Evolutionary conservation across 2,888 invertebrate species (phyloP).

Genomic region (Philaethria dido): DNA sequence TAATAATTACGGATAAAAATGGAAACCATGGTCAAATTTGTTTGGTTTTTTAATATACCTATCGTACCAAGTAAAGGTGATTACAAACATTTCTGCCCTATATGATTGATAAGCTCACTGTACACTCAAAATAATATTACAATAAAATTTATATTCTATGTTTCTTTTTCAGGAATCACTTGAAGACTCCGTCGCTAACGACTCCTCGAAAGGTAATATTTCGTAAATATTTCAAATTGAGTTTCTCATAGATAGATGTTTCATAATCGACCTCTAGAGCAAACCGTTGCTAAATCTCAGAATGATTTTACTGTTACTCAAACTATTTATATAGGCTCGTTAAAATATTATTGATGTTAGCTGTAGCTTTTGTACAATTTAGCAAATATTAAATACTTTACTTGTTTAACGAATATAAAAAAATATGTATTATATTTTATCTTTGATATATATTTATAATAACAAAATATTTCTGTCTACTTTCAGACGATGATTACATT

Average conservation of each 20-base stretch:
- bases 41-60: neutral
- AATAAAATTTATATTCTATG: neutral
- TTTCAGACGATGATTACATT: conserved; percentile 95
- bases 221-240: conserved; percentile 17
- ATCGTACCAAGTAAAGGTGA: neutral
- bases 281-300: conserved; percentile 11
- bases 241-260: conserved; percentile 25
- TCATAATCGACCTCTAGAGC: conserved; percentile 22
- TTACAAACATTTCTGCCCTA: neutral
- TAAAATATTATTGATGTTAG: neutral
- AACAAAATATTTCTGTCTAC: neutral
- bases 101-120: neutral
- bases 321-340: neutral
- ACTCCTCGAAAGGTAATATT: conserved; percentile 68
- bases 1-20: too few species aligned
- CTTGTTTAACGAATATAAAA: too few species aligned
- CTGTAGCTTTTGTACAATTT: neutral
- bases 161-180: conserved; percentile 63
- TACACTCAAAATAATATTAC: neutral
- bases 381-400: neutral
- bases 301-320: neutral
- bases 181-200: conserved; percentile 64
- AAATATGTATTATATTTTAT: too few species aligned
- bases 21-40: neutral
- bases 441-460: neutral